Conservation (phyloP, 2,888 invertebrate species). For the Eilema depressum region DNA sequence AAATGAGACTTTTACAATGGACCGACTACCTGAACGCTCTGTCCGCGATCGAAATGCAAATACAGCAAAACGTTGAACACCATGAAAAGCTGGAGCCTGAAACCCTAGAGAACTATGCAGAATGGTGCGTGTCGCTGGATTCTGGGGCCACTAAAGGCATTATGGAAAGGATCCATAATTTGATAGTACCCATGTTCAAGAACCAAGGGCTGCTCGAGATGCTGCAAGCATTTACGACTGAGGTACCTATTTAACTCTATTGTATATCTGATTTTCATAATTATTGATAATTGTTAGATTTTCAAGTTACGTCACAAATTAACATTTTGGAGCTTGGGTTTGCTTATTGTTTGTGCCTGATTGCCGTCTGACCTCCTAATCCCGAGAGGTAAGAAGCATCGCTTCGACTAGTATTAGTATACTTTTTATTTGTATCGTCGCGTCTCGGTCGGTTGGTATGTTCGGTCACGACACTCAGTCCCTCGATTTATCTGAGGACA, state of each 20-base stretch:
- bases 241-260: constrained; percentile 14
- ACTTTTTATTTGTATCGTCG: too few relatives aligned
- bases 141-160: constrained; percentile 30
- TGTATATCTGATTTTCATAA: not conserved
- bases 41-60: constrained; percentile 30
- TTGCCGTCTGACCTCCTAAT: too few relatives aligned
- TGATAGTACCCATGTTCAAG: constrained; percentile 40
- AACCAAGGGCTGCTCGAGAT: constrained; percentile 36
- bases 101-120: constrained; percentile 27
- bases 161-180: constrained; percentile 34
- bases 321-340: not conserved
- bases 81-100: constrained; percentile 15
- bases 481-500: too few relatives aligned
- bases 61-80: constrained; percentile 23
- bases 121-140: constrained; percentile 44
- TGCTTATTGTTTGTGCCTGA: too few relatives aligned
- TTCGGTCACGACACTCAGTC: too few relatives aligned
- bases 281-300: too few relatives aligned
- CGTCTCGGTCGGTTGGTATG: too few relatives aligned
- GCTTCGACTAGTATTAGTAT: too few relatives aligned
- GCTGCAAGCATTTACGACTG: constrained; percentile 6
- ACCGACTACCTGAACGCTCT: constrained; percentile 34
- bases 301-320: too few relatives aligned
- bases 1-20: constrained; percentile 43
- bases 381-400: too few relatives aligned